A percentile compares a stretch with the other conserved stretches of the same genome.
Conservation (phyloP, 1,140 invertebrate genomes). For the Colletes gigas region DNA sequence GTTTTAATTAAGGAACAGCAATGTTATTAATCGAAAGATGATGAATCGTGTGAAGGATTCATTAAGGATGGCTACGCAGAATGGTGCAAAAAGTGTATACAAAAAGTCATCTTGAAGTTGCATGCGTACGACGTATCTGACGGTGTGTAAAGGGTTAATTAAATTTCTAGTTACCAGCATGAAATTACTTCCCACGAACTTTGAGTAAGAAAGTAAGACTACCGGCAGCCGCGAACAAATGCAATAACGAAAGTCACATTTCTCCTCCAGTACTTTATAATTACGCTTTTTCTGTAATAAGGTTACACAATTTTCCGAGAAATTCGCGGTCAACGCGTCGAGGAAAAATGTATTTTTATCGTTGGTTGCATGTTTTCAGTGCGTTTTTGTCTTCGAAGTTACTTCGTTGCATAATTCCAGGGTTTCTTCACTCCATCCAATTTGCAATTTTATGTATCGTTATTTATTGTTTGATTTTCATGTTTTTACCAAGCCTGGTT, state of each 20-base stretch:
- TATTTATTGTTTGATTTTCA: too few relatives aligned
- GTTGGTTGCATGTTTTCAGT: neutral
- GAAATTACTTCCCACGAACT: slow-evolving; percentile 24
- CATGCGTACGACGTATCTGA: neutral
- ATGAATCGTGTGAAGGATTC: neutral
- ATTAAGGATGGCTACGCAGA: neutral
- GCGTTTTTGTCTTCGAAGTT: neutral
- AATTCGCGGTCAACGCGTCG: neutral
- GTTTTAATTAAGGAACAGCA: too few relatives aligned
- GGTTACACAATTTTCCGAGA: slow-evolving; percentile 37
- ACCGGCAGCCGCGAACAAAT: neutral
- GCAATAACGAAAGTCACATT: slow-evolving; percentile 35
- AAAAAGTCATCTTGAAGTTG: neutral
- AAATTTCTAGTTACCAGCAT: slow-evolving; percentile 40
- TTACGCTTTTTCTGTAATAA: slow-evolving; percentile 12
- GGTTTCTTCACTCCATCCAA: neutral
- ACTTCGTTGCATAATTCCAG: neutral
- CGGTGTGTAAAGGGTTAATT: slow-evolving; percentile 24
- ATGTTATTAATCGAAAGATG: neutral
- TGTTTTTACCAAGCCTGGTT: too few relatives aligned
- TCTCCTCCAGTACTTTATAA: neutral
- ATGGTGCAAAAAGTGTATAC: neutral
- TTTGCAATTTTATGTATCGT: too few relatives aligned
- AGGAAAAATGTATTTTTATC: neutral
- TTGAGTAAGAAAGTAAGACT: neutral